These are phyloP conservation scores for Dendrocopos noguchii DNA, from an alignment of 2,113 vertebrate species.

Conservation along the genomic window DNA sequence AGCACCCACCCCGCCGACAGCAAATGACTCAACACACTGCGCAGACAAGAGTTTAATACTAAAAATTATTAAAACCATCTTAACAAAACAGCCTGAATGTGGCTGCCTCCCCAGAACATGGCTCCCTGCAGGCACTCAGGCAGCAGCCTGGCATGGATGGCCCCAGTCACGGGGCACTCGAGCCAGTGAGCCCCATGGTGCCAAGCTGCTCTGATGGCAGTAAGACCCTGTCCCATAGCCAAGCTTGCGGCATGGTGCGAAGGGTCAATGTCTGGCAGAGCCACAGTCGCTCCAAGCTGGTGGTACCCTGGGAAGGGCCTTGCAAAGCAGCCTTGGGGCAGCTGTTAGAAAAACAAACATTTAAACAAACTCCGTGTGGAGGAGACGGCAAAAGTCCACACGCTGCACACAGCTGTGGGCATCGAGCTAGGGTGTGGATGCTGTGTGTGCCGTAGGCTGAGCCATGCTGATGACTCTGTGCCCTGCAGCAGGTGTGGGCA, in stretches of 20 bases:
- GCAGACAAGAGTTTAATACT: constrained; percentile 67
- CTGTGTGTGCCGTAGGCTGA: background rate
- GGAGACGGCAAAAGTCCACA: background rate
- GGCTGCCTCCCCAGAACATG: background rate
- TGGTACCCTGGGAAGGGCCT: background rate
- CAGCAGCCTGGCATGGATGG: background rate
- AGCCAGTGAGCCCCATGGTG: background rate
- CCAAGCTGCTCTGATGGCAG: background rate
- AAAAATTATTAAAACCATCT: constrained; percentile 76
- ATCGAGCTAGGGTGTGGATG: accelerated
- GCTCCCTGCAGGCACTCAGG: background rate
- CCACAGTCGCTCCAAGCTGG: background rate
- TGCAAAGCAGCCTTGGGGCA: background rate
- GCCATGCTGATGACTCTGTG: accelerated
- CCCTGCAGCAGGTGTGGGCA: background rate
- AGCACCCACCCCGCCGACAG: background rate
- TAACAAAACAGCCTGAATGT: constrained; percentile 34
- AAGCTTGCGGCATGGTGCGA: accelerated
- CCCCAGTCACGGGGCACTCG: background rate
- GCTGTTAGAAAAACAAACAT: background rate
- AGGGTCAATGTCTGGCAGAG: background rate
- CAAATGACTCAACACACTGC: background rate
- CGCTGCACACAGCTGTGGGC: background rate
- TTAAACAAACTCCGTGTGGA: background rate
- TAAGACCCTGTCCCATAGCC: background rate